Evolutionary conservation across 1,140 invertebrate genomes (phyloP).

Genomic region (Nephila pilipes): DNA sequence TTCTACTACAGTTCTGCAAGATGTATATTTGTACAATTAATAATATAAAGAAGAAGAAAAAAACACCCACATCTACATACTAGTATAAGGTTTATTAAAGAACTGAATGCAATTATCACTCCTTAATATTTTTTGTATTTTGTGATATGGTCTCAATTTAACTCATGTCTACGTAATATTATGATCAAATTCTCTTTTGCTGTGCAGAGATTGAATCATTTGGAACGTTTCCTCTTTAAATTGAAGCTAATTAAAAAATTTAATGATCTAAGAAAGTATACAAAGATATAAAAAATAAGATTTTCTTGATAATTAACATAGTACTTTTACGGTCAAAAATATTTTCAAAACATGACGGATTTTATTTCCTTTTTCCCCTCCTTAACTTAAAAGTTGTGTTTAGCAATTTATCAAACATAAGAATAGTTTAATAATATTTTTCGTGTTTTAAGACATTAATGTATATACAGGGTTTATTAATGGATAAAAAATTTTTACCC

Average conservation of each 20-base stretch:
- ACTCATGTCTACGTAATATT: neutral
- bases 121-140: neutral
- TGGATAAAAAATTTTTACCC: too few species aligned
- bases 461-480: too few species aligned
- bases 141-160: neutral
- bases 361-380: neutral
- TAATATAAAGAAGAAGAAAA: too few species aligned
- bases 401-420: neutral
- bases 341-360: constrained; percentile 12
- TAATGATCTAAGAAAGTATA: neutral
- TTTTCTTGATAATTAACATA: constrained; percentile 4
- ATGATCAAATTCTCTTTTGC: neutral
- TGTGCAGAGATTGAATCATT: constrained; percentile 23
- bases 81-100: neutral
- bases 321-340: neutral
- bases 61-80: too few species aligned
- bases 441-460: too few species aligned
- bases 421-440: neutral
- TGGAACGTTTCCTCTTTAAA: neutral
- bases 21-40: too few species aligned
- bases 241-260: neutral
- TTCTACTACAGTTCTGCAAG: too few species aligned
- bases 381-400: neutral
- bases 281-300: neutral
- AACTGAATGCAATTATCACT: neutral